Conservation (phyloP, 2,888 invertebrate species). For the Leucozona laternaria region DNA sequence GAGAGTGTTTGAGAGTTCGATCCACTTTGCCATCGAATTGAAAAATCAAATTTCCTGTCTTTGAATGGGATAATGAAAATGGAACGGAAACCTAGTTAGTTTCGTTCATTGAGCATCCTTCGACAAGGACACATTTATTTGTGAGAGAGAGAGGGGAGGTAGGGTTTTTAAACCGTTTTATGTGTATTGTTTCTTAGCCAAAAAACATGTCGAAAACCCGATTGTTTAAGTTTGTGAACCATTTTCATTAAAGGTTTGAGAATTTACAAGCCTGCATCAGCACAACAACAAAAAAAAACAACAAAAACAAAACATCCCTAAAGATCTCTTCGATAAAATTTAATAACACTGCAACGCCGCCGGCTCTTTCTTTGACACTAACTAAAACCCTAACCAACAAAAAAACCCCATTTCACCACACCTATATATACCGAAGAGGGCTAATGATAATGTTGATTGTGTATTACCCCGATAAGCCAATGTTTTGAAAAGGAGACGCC, state of each 20-base stretch:
- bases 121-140: slow-evolving; percentile 16
- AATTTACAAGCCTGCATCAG: background rate
- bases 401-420: background rate
- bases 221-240: background rate
- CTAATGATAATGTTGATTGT: slow-evolving; percentile 51
- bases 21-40: slow-evolving; percentile 59
- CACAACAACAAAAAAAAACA: background rate
- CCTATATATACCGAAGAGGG: background rate
- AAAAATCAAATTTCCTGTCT: slow-evolving; percentile 65
- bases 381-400: slow-evolving; percentile 17
- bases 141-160: too few species aligned
- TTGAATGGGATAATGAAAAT: slow-evolving; percentile 25
- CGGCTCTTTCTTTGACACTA: slow-evolving; percentile 30
- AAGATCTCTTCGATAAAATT: slow-evolving; percentile 53
- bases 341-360: slow-evolving; percentile 64
- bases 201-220: background rate
- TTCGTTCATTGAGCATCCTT: slow-evolving; percentile 48
- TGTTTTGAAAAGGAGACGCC: slow-evolving; percentile 11
- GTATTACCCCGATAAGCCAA: slow-evolving; percentile 44
- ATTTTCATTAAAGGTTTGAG: slow-evolving; percentile 9
- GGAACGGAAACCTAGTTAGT: slow-evolving; percentile 46
- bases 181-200: background rate
- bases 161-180: background rate
- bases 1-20: background rate
- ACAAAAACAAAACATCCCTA: background rate